Base-by-base conservation (phyloP, 2,888 invertebrate genomes). In the Scrobipalpa atriplicella region DNA sequence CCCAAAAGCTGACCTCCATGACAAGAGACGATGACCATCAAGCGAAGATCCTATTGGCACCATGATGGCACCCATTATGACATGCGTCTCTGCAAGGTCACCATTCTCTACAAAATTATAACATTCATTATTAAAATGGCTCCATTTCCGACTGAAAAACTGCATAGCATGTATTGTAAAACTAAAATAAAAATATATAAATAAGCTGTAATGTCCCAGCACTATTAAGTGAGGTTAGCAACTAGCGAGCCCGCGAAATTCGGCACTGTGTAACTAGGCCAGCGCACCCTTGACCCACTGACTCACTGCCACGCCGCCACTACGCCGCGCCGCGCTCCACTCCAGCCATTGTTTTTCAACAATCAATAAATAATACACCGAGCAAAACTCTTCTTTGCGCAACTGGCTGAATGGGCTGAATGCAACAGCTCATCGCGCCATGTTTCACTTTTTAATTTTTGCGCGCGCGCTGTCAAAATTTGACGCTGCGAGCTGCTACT, bases 341-440 rank as follows among this genome's bases (percentile, higher is more conserved):
- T n/a, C 58, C 82, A 85, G 87, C 90, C 89, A 91, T 92, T 91
- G 91, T 92, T 90, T 90, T 90, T 88, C 87, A 90, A 91, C 91
- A 90, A 92, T 92, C 91, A 91, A 92, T 92, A 92, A 90, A 89
- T 90, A 92, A 89, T 90, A 90, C 86, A 85, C 85, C 78, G 83
- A 82, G 84, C 83, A 82, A 87, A 87, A 87, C 86, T 86, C 81
- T 82, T 83, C 84, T 85, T 79, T 77, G 84, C 78, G 82, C 82
- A 58, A 58, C 29, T 58, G 58, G 58, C 58, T 58, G 56, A 19
- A 19, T 52, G 19, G 13, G 58, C 58, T 58, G 56, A 52, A 56
- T 56, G 38, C 58, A 29, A 82, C 80, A 79, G 72, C 83, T 83
- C 86, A 86, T 87, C 89, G 79, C 72, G 39, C 75, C 81, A 78